phyloP scores from a whole-genome alignment of 2,113 vertebrate genomes.

The Pachycephala philippinensis region DNA sequence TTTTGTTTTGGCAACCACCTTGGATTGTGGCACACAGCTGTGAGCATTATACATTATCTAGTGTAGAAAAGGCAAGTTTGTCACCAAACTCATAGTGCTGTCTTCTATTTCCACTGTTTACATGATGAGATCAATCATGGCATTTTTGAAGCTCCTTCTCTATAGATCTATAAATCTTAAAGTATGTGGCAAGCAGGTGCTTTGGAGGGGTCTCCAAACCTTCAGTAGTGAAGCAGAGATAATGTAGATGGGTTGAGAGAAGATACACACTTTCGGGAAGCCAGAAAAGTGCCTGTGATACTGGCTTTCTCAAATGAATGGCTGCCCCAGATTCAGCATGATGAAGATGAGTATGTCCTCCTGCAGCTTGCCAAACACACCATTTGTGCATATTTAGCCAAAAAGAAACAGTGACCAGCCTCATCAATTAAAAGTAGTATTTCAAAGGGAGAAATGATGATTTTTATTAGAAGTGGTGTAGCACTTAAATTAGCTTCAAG shows the following conservation, averaged over 20 bases:
- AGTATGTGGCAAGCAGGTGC: not conserved
- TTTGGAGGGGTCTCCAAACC: not conserved
- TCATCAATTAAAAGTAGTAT: not conserved
- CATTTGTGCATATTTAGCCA: not conserved
- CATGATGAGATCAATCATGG: not conserved
- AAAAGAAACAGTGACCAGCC: not conserved
- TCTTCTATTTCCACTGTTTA: not conserved
- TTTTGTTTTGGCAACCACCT: not conserved
- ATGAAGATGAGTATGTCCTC: not conserved
- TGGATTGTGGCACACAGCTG: not conserved
- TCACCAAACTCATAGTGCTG: not conserved
- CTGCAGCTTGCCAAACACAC: constrained; percentile 14
- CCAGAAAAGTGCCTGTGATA: not conserved
- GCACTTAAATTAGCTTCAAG: not conserved
- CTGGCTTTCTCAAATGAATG: constrained; percentile 12
- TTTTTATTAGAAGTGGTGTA: not conserved
- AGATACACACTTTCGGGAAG: not conserved
- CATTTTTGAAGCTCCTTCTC: not conserved
- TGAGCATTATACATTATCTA: not conserved
- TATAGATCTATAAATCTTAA: not conserved
- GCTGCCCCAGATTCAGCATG: constrained; percentile 45
- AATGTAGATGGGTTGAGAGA: not conserved
- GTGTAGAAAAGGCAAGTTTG: not conserved
- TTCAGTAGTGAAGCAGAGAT: not conserved
- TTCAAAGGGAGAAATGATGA: not conserved